A percentile compares a stretch with the other conserved stretches of the same genome.
phyloP scores from a whole-genome alignment of 2,888 invertebrate species.

The Synanthedon myopaeformis region DNA sequence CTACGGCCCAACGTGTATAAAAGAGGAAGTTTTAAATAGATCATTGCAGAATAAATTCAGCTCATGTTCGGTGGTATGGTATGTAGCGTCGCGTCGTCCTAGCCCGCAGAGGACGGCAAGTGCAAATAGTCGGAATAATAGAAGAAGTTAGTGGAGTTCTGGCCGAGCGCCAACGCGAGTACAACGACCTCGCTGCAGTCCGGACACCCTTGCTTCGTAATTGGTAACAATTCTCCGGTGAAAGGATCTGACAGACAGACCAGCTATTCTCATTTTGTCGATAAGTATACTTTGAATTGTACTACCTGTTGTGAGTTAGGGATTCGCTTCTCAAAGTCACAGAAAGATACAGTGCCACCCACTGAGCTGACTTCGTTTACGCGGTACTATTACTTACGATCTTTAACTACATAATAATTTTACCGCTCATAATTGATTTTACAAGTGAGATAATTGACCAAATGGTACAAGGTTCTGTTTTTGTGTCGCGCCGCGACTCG shows the following conservation, averaged over 20 bases:
- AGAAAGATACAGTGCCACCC: conserved; percentile 9
- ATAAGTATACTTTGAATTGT: conserved; percentile 12
- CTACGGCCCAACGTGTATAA: background rate
- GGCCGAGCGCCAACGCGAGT: conserved; percentile 37
- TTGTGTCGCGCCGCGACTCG: conserved; percentile 4
- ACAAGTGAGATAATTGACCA: conserved; percentile 22
- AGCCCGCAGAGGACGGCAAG: conserved; percentile 10
- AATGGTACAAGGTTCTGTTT: conserved; percentile 1
- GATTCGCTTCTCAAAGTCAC: conserved; percentile 1
- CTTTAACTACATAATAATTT: conserved; percentile 22
- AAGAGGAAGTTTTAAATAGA: background rate
- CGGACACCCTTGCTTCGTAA: conserved; percentile 28
- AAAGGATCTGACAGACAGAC: conserved; percentile 8
- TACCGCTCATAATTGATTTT: conserved; percentile 22
- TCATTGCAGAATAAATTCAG: background rate
- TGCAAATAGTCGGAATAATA: conserved; percentile 44
- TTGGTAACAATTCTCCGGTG: conserved; percentile 30
- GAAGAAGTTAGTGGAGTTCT: conserved; percentile 28
- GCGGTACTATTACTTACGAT: conserved; percentile 23
- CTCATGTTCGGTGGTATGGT: background rate
- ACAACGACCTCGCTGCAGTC: conserved; percentile 29
- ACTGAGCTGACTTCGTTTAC: conserved; percentile 10
- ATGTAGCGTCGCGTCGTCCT: conserved; percentile 3
- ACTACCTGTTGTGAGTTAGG: conserved; percentile 19
- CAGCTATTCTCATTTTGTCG: conserved; percentile 9